Percentiles rank a stretch among this genome's conserved stretches.
Evolutionary conservation across 2,797 vertebrate genomes (phyloP).

Genomic region (Anas georgica): DNA sequence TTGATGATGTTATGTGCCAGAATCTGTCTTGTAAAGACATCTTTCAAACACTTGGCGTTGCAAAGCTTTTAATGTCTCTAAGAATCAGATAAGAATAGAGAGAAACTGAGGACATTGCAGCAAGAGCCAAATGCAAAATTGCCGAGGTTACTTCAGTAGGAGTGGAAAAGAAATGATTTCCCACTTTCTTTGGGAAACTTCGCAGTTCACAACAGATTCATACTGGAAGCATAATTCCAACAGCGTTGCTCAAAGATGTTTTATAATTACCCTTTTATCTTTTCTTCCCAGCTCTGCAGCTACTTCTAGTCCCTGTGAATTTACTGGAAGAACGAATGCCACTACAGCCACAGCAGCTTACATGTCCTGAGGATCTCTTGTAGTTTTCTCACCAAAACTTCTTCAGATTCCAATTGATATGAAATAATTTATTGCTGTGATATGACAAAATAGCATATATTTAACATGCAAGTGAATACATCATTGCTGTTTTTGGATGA

Average conservation of each 20-base stretch:
- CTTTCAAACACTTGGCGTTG: background rate
- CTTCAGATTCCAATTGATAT: background rate
- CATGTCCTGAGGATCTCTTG: background rate
- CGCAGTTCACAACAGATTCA: background rate
- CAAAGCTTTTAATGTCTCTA: background rate
- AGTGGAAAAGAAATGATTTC: background rate
- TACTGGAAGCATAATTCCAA: background rate
- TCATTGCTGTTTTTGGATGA: background rate
- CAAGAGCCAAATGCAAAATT: background rate
- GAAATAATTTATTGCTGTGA: background rate
- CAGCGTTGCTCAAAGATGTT: background rate
- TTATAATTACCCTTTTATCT: background rate
- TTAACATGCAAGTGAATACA: background rate
- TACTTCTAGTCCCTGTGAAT: background rate
- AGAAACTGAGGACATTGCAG: background rate
- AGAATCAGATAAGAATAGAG: background rate
- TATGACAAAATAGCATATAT: background rate
- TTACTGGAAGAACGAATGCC: background rate
- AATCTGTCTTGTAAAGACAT: slow-evolving; percentile 10
- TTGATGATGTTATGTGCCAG: background rate
- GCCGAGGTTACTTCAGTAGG: background rate
- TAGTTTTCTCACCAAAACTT: background rate
- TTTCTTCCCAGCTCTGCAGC: background rate
- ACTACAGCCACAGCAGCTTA: background rate
- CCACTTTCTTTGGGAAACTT: background rate